Evolutionary conservation across 2,888 invertebrate species (phyloP), one percentile per base, ranked within the genome.

Genomic region (Lithodes maja): DNA sequence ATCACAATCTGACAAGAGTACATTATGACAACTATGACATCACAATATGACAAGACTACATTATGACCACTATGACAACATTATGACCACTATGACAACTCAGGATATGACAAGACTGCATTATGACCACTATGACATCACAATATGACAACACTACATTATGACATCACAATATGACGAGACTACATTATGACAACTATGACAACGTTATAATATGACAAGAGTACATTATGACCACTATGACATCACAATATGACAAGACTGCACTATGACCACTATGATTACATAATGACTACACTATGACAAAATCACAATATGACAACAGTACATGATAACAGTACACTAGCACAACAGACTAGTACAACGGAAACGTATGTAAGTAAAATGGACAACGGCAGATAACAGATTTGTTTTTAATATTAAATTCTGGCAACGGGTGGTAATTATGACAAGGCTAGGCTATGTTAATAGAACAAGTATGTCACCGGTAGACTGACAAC

Each of bases 251-350:
- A 17, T 15, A 83, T 9, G 74, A 83, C 83, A 15, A 71, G 2
- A 7, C 17, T 17, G 3, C 53, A 74, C 33, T 9, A 15, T 33
- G 53, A 3, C 78, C 2, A 33, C 17, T 33, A 75, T 75, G 33
- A 75, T 50, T 75, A 33, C 75, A 1, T 7, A 50, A 50, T 5
- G 49, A 75, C 52, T 78, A 74, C 12, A 12, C 12, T 61, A 7
- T 61, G n/a, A 78, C 52, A 53, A 9, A 83, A 83, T 12, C 12
- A 61, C 54, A 12, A 17, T 15, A 83, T 9, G 74, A 83, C 83
- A 15, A 71, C 15, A 7, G 52, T 17, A 15, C 53, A 69, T 17
- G 12, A 49, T 15, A n/a, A 5, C 75, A 12, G 61, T 61, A 61
- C 54, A 12, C 17, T 15, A 33, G 33, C 33, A 75, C 75, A 75